phyloP scores from a whole-genome alignment of 1,140 invertebrate genomes.

The Drosophila kohkoa region DNA sequence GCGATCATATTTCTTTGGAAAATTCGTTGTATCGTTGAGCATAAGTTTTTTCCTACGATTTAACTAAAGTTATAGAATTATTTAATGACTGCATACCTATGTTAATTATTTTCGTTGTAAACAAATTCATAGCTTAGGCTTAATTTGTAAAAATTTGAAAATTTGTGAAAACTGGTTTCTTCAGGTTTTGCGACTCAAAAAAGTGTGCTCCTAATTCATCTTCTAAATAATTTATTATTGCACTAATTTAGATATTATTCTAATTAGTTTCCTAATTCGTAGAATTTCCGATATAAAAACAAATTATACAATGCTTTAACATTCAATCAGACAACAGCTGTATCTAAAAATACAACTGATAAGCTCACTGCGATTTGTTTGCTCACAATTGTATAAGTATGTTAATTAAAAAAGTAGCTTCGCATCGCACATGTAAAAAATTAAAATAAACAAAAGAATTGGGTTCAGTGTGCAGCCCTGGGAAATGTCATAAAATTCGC shows the following conservation, averaged over 20 bases:
- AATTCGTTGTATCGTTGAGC: no score
- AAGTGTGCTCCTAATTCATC: not conserved
- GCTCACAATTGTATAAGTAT: slow-evolving; percentile 16
- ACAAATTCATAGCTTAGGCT: no score
- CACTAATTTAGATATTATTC: not conserved
- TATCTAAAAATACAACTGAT: slow-evolving; percentile 34
- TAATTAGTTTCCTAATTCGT: slow-evolving; percentile 3
- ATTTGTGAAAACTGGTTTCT: not conserved
- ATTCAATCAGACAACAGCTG: slow-evolving; percentile 6
- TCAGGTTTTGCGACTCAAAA: no score
- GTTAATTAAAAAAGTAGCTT: slow-evolving; percentile 40
- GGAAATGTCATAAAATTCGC: slow-evolving; percentile 2
- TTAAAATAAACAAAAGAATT: slow-evolving; percentile 30
- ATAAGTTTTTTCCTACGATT: no score
- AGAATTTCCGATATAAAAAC: not conserved
- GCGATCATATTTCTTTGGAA: no score
- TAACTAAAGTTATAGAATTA: no score
- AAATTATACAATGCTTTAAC: not conserved
- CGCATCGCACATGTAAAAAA: slow-evolving; percentile 34
- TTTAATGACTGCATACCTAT: no score
- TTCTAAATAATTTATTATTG: slow-evolving; percentile 5
- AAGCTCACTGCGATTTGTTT: slow-evolving; percentile 29
- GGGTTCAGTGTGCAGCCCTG: slow-evolving; percentile 21
- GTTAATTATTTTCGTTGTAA: no score
- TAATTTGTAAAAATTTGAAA: not conserved